Base-by-base conservation (phyloP, 2,888 invertebrate genomes). In the Bellardia pandia region DNA sequence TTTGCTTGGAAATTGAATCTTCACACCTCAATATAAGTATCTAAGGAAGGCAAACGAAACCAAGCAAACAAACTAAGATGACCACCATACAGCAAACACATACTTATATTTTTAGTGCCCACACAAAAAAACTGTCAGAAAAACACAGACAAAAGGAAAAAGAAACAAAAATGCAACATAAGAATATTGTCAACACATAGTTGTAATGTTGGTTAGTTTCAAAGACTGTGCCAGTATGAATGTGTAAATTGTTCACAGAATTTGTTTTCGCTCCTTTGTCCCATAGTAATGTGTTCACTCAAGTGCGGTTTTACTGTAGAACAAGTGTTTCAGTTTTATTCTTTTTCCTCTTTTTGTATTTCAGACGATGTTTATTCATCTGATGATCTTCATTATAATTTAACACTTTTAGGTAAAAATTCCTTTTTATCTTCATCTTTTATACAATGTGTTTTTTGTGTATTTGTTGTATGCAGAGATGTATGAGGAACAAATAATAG, bases 1-100 rank as follows among this genome's bases (percentile, higher is more conserved):
- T 87, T 85, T 85, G 74, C 87, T 87, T 71, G 85, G 40, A 87
- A 87, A 87, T 87, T 87, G 85, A 87, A 87, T 85, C 87, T 87
- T 87, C 81, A 87, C 87, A 87, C 85, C 85, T 87, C 78, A 45
- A 56, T 51, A 75, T 64, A 77, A 53, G 23, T 23, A 23, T 23
- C 40, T 51, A 33, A 33, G 66, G 68, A 78, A 82, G 68, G 58
- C 78, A 82, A 76, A 60, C 74, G 78, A 7, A 37, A 30, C 23
- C 11, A 75, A 74, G 69, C 9, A 40, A 62, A 75, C 79, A 53
- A 74, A 74, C 14, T 0, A 51, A 51, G 51, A 16, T 51, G 53
- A 72, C 76, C 7, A 69, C 74, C 85, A 56, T 62, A 71, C 14
- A 58, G 68, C 37, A n/a, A n/a, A n/a, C n/a, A 72, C 60, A 58